Evolutionary conservation across 2,888 invertebrate genomes (phyloP).

Genomic region (Nycteola revayana): DNA sequence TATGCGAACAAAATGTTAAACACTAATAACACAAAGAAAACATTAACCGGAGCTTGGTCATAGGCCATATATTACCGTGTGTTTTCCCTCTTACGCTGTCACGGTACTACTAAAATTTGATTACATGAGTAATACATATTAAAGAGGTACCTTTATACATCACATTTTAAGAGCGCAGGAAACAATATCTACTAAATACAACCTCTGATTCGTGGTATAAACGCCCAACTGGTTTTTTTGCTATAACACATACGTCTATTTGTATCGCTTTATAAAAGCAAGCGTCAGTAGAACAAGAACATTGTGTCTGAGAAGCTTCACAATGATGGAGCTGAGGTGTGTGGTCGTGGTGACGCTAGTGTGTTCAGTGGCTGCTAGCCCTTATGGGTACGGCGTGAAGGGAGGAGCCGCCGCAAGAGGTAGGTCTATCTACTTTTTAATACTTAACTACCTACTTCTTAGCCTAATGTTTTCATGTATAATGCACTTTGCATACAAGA

Average conservation of each 20-base stretch:
- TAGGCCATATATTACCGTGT: conserved; percentile 28
- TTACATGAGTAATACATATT: conserved; percentile 49
- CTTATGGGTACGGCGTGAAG: conserved; percentile 68
- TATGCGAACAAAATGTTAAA: too few species aligned
- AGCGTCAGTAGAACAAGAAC: conserved; percentile 53
- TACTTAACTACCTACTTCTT: too few species aligned
- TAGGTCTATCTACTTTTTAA: conserved; percentile 40
- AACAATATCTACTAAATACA: conserved; percentile 57
- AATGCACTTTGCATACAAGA: too few species aligned
- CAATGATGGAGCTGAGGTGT: conserved; percentile 68
- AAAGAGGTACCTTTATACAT: conserved; percentile 30
- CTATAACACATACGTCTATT: conserved; percentile 64
- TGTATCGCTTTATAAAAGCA: conserved; percentile 76
- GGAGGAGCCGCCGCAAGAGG: conserved; percentile 64
- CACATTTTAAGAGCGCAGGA: conserved; percentile 44
- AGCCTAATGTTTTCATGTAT: too few species aligned
- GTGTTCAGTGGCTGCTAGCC: conserved; percentile 53
- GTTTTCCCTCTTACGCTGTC: conserved; percentile 23
- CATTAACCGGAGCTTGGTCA: conserved; percentile 31
- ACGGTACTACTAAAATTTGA: conserved; percentile 27
- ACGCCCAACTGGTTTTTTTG: conserved; percentile 73
- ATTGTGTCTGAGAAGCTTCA: conserved; percentile 69
- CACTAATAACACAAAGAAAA: too few species aligned
- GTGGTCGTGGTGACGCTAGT: conserved; percentile 53
- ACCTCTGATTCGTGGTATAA: conserved; percentile 68